These are phyloP conservation scores for Botia kubotai DNA, from an alignment of 2,797 vertebrate genomes.

Conservation along the genomic window DNA sequence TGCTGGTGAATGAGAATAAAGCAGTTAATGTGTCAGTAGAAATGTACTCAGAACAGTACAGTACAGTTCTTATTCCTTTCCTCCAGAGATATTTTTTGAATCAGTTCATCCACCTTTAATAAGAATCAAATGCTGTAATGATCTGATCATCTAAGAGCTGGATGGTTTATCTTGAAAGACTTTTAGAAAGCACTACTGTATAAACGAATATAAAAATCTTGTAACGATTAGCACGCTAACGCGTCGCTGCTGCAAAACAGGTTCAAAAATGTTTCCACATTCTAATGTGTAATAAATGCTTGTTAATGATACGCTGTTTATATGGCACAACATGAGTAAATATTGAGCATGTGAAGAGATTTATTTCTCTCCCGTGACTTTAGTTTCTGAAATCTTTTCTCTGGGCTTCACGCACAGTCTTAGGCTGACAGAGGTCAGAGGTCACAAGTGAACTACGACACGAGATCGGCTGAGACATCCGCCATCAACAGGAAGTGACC, in stretches of 20 bases:
- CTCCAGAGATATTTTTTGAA: background rate
- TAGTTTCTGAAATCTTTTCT: slow-evolving; percentile 17
- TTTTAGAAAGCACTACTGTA: too few relatives aligned
- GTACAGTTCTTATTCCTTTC: background rate
- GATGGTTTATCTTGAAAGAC: too few relatives aligned
- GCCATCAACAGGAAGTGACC: slow-evolving; percentile 59
- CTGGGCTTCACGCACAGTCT: slow-evolving; percentile 23
- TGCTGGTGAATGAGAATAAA: slow-evolving; percentile 56
- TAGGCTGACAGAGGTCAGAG: slow-evolving; percentile 64
- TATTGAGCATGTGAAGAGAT: background rate
- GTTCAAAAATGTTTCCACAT: background rate
- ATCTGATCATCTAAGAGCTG: too few relatives aligned
- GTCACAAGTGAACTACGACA: slow-evolving; percentile 60
- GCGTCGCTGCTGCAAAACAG: background rate
- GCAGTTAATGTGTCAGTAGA: background rate
- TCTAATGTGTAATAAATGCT: background rate
- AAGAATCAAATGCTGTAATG: too few relatives aligned
- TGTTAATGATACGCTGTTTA: background rate
- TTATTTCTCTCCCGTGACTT: background rate
- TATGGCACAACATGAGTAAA: background rate
- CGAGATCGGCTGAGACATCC: slow-evolving; percentile 26
- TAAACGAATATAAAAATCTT: too few relatives aligned
- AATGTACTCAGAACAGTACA: background rate
- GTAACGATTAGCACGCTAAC: too few relatives aligned
- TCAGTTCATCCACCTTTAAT: too few relatives aligned